These are phyloP conservation scores for Wiebesia pumilae DNA, from an alignment of 1,140 invertebrate genomes.

Conservation along the genomic window DNA sequence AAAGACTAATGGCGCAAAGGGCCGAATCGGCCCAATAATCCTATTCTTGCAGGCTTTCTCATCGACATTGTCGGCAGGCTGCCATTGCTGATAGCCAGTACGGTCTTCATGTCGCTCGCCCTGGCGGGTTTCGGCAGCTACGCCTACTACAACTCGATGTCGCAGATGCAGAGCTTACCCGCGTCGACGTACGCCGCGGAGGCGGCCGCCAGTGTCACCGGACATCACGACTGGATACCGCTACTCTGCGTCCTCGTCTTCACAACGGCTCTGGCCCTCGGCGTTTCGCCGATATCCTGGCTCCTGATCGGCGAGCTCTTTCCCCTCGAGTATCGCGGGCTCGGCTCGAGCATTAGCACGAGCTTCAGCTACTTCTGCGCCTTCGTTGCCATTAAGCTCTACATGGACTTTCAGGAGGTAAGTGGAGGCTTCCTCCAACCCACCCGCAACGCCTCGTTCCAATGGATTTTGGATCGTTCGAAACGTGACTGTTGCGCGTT, in stretches of 20 bases:
- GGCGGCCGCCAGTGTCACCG: constrained; percentile 64
- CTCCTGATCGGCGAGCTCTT: constrained; percentile 91
- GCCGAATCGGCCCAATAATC: too few relatives aligned
- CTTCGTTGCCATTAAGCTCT: constrained; percentile 92
- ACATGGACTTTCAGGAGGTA: constrained; percentile 85
- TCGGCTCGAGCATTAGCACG: constrained; percentile 88
- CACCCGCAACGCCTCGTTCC: neutral
- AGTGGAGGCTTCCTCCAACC: neutral
- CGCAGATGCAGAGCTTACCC: constrained; percentile 75
- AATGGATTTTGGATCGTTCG: too few relatives aligned
- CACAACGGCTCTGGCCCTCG: constrained; percentile 89
- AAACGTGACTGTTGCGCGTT: too few relatives aligned
- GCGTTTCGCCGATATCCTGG: constrained; percentile 93
- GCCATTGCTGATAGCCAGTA: constrained; percentile 86
- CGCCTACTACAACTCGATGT: constrained; percentile 79
- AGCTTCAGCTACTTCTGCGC: constrained; percentile 91
- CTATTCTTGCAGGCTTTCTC: constrained; percentile 79
- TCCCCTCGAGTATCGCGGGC: constrained; percentile 87
- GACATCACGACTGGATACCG: constrained; percentile 86
- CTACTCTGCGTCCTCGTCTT: constrained; percentile 87
- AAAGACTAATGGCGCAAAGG: too few relatives aligned
- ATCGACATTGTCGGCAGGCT: constrained; percentile 87
- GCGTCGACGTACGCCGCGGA: constrained; percentile 63
- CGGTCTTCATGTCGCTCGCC: constrained; percentile 87
- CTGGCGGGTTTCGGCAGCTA: constrained; percentile 87